Conservation (phyloP, 2,113 vertebrate species). For the Todiramphus chloris region DNA sequence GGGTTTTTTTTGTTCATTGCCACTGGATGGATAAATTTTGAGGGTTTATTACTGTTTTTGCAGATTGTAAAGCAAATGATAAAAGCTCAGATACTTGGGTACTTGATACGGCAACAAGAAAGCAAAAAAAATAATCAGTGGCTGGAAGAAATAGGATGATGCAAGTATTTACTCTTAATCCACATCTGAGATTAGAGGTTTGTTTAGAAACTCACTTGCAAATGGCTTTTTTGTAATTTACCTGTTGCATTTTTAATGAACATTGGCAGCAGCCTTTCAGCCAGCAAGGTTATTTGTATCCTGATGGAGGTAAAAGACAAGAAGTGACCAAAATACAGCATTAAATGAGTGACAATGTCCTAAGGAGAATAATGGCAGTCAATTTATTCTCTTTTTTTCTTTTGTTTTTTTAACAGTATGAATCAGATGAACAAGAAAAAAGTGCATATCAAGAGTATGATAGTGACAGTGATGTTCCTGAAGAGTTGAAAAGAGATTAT, state of each 20-base stretch:
- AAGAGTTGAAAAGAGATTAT: constrained; percentile 95
- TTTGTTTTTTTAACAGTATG: constrained; percentile 80
- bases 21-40: neutral
- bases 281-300: neutral
- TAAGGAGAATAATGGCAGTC: neutral
- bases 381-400: neutral
- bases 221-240: neutral
- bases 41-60: neutral
- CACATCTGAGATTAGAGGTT: neutral
- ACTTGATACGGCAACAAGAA: neutral
- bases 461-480: constrained; percentile 96
- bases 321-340: neutral
- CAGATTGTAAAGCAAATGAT: neutral
- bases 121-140: neutral
- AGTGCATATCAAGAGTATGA: constrained; percentile 96
- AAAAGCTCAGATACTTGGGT: neutral
- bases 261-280: neutral
- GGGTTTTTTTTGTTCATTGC: neutral
- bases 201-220: neutral
- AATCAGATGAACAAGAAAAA: constrained; percentile 97
- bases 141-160: neutral
- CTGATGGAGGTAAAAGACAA: neutral
- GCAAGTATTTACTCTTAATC: neutral
- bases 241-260: neutral
- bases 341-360: neutral